Evolutionary conservation across 2,888 invertebrate species (phyloP).

Genomic region (Scaeva pyrastri): DNA sequence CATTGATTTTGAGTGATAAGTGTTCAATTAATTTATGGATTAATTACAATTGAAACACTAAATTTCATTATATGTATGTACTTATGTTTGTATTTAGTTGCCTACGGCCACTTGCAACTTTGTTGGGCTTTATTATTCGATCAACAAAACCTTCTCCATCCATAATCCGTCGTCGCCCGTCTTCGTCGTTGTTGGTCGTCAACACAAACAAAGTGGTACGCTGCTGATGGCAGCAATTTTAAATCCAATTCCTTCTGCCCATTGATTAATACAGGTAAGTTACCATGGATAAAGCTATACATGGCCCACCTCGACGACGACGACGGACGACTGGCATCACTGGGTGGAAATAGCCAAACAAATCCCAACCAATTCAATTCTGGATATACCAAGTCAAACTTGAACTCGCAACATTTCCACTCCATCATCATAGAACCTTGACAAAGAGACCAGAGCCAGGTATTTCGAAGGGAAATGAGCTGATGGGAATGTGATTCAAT

Average conservation of each 20-base stretch:
- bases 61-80: no score
- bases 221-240: constrained; percentile 31
- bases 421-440: constrained; percentile 8
- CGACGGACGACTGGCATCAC: not conserved
- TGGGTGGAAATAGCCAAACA: constrained; percentile 38
- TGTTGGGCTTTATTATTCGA: no score
- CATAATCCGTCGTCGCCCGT: no score
- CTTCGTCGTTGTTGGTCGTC: no score
- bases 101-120: no score
- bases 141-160: not conserved
- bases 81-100: no score
- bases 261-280: constrained; percentile 37
- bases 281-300: not conserved
- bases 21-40: no score
- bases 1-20: no score
- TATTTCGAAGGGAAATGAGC: constrained; percentile 58
- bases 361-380: constrained; percentile 39
- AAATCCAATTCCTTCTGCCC: constrained; percentile 46
- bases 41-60: no score
- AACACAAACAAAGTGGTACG: constrained; percentile 49
- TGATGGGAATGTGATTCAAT: constrained; percentile 54
- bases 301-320: no score
- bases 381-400: not conserved
- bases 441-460: constrained; percentile 15
- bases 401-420: not conserved